Evolutionary conservation across 2,797 vertebrate genomes (phyloP), one percentile per base, ranked within the genome.

Genomic region (Dendrocincla tyrannina): DNA sequence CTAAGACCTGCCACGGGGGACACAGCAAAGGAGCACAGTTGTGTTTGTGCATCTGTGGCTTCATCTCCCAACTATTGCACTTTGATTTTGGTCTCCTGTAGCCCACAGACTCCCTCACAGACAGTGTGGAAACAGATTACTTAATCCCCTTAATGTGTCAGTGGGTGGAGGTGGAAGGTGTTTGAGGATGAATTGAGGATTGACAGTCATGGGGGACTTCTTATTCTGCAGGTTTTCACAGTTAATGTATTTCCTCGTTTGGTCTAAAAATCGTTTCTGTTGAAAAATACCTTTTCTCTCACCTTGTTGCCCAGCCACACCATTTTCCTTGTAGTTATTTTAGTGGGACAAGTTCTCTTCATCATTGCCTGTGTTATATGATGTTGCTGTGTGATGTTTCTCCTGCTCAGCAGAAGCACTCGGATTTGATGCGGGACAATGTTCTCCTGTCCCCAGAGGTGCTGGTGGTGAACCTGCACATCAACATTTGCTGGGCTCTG

Each of bases 151-250:
- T 47, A 63, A 12, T 32, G 84, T 37, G 46, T 58, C 72, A 18
- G 62, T 41, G 59, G 44, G 24, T 81, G 89, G 69, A 84, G 67
- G 55, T 88, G 74, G 49, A 78, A 84, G 39, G 84, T 83, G 62
- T 91, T 92, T 42, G 86, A 76, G 39, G 1, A 20, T 63, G 53
- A 74, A 50, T 49, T 49, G 62, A 85, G 74, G 50, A 69, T 41
- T 85, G 91, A 46, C 85, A 92, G 62, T 75, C 3, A 1, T 37
- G 50, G 72, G 59, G 23, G 46, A 69, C 59, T 81, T 73, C 10
- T 49, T 60, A 58, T 86, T 90, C 70, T 66, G 30, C 47, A 73
- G 42, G 59, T 87, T 93, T 75, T 79, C 70, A 30, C 32, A 33
- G 12, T 32, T 53, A 25, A 11, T 37, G 2, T 64, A 78, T 95